Base-by-base conservation (phyloP, 2,113 vertebrate genomes). In the Oenanthe oenanthe region DNA sequence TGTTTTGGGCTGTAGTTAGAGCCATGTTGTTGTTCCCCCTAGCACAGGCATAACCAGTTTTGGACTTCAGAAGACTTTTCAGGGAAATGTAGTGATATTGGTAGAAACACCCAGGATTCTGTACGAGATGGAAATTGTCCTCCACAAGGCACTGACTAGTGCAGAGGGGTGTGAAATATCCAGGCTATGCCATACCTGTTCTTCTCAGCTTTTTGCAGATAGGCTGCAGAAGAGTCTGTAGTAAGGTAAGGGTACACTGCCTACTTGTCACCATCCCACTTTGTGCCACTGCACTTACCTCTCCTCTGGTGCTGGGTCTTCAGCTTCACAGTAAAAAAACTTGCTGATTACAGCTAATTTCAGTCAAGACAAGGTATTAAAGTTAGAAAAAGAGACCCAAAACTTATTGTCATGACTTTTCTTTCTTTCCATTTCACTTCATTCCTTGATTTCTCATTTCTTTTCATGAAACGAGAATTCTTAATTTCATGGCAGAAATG, bases 121-220 rank as follows among this genome's bases (percentile, higher is more conserved):
- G 32, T 61, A 3, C 0, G 0, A 16, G 4, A 26, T 65, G 53
- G 40, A 24, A 62, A 14, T 80, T 83, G 32, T 34, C 13, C 38
- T 70, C 6, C 0, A 5, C 29, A 51, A 71, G 73, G 25, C 31
- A 56, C 43, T 63, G 48, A 40, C 51, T 63, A 1, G 1, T 63
- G 28, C 72, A 74, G 40, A 84, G 28, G 34, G 4, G 10, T 36
- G 12, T 81, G 76, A 62, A 66, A 67, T 40, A 75, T 29, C 24
- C 65, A 45, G 25, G n/a, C 26, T 4, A 5, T 84, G 60, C 32
- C 57, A 20, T 43, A 17, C 10, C 9, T 54, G 17, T 60, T 36
- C 70, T 45, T 56, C 26, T 77, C 8, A 77, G 29, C 28, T 62
- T 51, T 58, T 15, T 54, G 26, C 42, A 53, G 42, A 21, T 14